phyloP scores from a whole-genome alignment of 2,888 invertebrate genomes.

The Trachelus stipa region DNA sequence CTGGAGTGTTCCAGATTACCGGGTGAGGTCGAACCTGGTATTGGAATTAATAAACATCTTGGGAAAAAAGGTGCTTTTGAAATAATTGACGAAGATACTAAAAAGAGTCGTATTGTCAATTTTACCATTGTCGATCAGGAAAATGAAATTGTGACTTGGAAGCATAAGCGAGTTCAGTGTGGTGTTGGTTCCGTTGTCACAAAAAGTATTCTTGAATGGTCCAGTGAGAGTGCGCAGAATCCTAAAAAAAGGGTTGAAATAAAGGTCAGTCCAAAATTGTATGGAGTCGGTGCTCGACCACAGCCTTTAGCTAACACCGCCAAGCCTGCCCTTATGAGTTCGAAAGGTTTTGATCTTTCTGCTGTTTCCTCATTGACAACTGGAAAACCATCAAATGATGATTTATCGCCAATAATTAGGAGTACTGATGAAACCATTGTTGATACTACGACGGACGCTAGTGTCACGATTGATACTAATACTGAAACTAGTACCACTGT shows the following conservation, averaged over 20 bases:
- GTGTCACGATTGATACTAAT: not conserved
- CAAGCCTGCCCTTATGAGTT: not conserved
- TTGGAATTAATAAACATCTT: conserved; percentile 16
- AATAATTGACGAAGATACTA: conserved; percentile 38
- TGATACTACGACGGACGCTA: not conserved
- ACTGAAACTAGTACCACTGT: not conserved
- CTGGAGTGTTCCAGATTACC: conserved; percentile 36
- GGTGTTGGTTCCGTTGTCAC: conserved; percentile 39
- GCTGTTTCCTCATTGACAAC: not conserved
- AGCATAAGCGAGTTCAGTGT: conserved; percentile 39
- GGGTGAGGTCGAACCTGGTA: conserved; percentile 33
- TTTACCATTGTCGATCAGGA: conserved; percentile 29
- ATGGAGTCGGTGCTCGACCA: not conserved
- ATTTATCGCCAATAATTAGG: not conserved
- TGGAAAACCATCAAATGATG: not conserved
- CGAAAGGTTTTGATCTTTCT: not conserved
- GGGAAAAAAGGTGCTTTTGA: conserved; percentile 32
- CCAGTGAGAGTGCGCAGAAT: conserved; percentile 19
- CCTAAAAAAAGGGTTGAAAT: conserved; percentile 43
- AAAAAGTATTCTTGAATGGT: conserved; percentile 36
- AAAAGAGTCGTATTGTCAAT: conserved; percentile 33
- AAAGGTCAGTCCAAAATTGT: conserved; percentile 34
- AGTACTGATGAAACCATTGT: not conserved
- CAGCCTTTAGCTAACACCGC: not conserved
- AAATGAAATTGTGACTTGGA: conserved; percentile 26